Percentiles rank a stretch among this genome's conserved stretches.
Evolutionary conservation across 2,888 invertebrate species (phyloP).

Genomic region (Dromius quadrimaculatus): DNA sequence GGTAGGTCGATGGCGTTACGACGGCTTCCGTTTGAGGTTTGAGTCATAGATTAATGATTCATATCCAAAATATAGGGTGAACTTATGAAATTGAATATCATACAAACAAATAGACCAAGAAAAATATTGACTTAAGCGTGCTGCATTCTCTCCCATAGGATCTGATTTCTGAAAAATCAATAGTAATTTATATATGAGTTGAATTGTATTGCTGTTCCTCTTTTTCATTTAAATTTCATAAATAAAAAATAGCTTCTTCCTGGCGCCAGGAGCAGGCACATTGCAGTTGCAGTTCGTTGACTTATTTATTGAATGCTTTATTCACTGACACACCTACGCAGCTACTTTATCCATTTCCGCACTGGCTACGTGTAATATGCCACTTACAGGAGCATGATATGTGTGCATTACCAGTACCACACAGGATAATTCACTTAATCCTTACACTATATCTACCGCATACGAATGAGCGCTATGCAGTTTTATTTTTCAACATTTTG

Average conservation of each 20-base stretch:
- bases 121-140: no score
- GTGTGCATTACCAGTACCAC: constrained; percentile 15
- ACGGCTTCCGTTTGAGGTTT: constrained; percentile 41
- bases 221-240: no score
- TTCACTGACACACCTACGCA: constrained; percentile 15
- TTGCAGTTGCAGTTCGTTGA: constrained; percentile 22
- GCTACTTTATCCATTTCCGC: constrained; percentile 34
- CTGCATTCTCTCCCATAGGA: no score
- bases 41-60: constrained; percentile 38
- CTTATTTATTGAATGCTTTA: constrained; percentile 19
- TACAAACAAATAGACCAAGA: constrained; percentile 18
- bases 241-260: no score
- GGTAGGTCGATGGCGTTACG: constrained; percentile 44
- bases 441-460: background rate
- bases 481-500: no score
- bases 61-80: constrained; percentile 12
- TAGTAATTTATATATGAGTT: no score
- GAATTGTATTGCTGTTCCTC: no score
- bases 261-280: constrained; percentile 21
- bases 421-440: constrained; percentile 16
- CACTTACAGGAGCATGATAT: constrained; percentile 20
- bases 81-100: constrained; percentile 14
- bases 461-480: constrained; percentile 9
- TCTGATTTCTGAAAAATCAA: no score
- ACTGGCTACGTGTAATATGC: constrained; percentile 27